Evolutionary conservation across 2,888 invertebrate genomes (phyloP).

Genomic region (Ophion obscuratus): DNA sequence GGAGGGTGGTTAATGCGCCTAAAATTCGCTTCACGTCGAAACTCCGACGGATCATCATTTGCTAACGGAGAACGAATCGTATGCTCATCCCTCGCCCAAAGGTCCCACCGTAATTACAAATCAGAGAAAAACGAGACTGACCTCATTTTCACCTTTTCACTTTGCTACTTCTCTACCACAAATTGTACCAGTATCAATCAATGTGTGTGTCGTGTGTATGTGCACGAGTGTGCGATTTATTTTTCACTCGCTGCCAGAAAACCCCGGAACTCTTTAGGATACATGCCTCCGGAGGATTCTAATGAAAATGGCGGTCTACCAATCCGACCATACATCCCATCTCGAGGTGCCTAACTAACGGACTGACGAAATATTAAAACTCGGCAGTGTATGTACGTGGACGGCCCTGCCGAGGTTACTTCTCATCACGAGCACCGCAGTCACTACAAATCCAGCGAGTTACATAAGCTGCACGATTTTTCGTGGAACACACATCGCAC

Average conservation of each 20-base stretch:
- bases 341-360: slow-evolving; percentile 59
- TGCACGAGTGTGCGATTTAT: slow-evolving; percentile 23
- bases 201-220: neutral
- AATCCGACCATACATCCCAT: slow-evolving; percentile 53
- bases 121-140: slow-evolving; percentile 48
- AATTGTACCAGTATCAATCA: slow-evolving; percentile 41
- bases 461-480: slow-evolving; percentile 7
- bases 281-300: slow-evolving; percentile 63
- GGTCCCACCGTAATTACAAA: slow-evolving; percentile 39
- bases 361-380: slow-evolving; percentile 66
- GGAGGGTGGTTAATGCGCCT: no score
- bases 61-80: neutral
- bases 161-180: slow-evolving; percentile 18
- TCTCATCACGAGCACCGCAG: slow-evolving; percentile 39
- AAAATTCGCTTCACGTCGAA: neutral
- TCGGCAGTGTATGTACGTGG: slow-evolving; percentile 39
- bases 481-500: slow-evolving; percentile 49
- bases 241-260: slow-evolving; percentile 63
- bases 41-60: neutral
- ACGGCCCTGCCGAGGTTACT: slow-evolving; percentile 55
- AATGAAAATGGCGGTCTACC: slow-evolving; percentile 68
- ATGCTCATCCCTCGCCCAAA: neutral
- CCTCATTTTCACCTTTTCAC: slow-evolving; percentile 37
- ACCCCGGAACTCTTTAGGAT: slow-evolving; percentile 58
- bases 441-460: slow-evolving; percentile 25